These are phyloP conservation scores for Himantopus leucocephalus DNA, from an alignment of 2,113 vertebrate species.

Conservation along the genomic window DNA sequence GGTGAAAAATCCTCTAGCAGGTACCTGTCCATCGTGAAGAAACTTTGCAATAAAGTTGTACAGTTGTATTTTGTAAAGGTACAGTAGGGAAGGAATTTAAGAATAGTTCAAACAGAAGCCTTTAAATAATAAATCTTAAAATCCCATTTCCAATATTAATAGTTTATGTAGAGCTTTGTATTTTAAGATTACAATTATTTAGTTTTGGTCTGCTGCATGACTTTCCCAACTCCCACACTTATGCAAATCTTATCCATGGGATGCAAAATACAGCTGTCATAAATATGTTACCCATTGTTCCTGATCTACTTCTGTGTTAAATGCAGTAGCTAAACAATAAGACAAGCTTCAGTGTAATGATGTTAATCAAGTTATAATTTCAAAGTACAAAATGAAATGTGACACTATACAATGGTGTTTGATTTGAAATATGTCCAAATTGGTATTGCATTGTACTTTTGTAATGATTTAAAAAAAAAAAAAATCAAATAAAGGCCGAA, in stretches of 20 bases:
- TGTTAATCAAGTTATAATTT: conserved; percentile 16
- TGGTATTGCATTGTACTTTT: not conserved
- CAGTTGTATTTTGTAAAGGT: not conserved
- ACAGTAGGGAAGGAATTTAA: not conserved
- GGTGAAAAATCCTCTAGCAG: not conserved
- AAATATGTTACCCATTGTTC: conserved; percentile 26
- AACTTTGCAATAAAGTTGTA: not conserved
- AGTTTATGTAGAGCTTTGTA: not conserved
- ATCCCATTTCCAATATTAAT: conserved; percentile 17
- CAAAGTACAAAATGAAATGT: not conserved
- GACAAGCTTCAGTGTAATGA: not conserved
- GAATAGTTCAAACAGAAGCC: not conserved
- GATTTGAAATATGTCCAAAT: conserved; percentile 14
- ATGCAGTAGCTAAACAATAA: conserved; percentile 5
- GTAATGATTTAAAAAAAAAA: not conserved
- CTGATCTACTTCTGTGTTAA: not conserved
- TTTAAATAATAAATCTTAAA: conserved; percentile 34
- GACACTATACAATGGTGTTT: not conserved
- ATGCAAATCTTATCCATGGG: conserved; percentile 28
- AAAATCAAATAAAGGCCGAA: not conserved
- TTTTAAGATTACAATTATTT: conserved; percentile 36
- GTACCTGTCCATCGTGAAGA: not conserved
- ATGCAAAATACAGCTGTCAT: conserved; percentile 34
- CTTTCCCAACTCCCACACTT: not conserved
- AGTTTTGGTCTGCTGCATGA: conserved; percentile 3